phyloP scores from a whole-genome alignment of 2,888 invertebrate genomes.

The Rotaria sp. region DNA sequence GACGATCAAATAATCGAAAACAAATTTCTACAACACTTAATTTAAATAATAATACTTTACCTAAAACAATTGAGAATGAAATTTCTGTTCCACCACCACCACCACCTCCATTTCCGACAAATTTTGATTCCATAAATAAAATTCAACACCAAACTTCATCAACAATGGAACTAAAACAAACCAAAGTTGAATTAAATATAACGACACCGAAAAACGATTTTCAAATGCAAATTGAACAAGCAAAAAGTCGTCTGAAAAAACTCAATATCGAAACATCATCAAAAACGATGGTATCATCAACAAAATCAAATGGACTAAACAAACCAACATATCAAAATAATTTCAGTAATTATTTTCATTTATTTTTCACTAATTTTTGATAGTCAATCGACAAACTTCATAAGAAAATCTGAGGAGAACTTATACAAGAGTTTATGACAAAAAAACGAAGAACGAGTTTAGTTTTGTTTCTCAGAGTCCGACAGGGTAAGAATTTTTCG shows the following conservation, averaged over 20 bases:
- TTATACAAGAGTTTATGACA: no score
- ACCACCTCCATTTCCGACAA: background rate
- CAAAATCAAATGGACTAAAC: background rate
- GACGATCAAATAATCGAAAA: constrained; percentile 9
- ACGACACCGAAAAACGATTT: background rate
- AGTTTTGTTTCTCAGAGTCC: no score
- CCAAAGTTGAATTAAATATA: background rate
- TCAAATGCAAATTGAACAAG: constrained; percentile 27
- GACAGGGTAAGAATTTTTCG: no score
- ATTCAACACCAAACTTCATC: background rate
- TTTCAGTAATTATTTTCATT: background rate
- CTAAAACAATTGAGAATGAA: background rate
- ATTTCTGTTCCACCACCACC: background rate
- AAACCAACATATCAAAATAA: background rate
- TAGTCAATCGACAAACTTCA: no score
- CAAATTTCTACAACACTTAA: background rate
- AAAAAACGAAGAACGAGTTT: no score
- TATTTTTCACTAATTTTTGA: background rate
- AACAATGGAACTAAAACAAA: background rate
- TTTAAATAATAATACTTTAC: background rate
- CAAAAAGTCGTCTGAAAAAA: background rate
- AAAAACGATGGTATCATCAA: background rate
- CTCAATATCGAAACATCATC: background rate
- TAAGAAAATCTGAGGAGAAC: no score
- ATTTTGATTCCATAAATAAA: background rate